Evolutionary conservation across 2,797 vertebrate species (phyloP), one percentile per base, ranked within the genome.

Genomic region (Denticeps clupeoides): DNA sequence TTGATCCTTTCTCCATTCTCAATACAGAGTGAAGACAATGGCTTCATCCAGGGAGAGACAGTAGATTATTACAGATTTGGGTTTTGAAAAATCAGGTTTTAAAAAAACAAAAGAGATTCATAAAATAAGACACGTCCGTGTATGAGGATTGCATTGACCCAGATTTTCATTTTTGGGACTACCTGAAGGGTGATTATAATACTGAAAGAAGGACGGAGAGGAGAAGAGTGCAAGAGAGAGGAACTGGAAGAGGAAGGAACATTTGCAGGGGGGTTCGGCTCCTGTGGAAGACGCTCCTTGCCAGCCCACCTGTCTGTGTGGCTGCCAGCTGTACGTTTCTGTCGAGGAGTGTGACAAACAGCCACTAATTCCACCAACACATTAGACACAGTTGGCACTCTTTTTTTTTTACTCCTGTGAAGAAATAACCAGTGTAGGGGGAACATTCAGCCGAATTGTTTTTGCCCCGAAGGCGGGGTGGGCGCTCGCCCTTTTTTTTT

Each of bases 281-380:
- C 55, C 58, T 56, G 62, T 59, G 56, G 59, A 62, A 45, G 42
- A 43, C 59, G 48, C 29, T 53, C 26, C 45, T 47, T 62, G 65
- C 62, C 65, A 68, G 59, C 53, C 65, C 65, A 68, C 65, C 65
- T 68, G 65, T 64, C 65, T 68, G 56, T 54, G 61, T 32, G 48
- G 45, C 47, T 68, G 62, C 65, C 65, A 68, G 59, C 53, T 61
- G 47, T 56, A 57, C 51, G 41, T 53, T 62, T 62, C 46, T 58
- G 48, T 58, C 52, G 57, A 67, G 58, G 58, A 64, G 53, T 51
- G 61, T 59, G 52, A 55, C 59, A 54, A 62, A 53, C 38, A 31
- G 42, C 32, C 51, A 38, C 23, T 45, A 56, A 58, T 64, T 67
- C 65, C 58, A 64, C 54, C 56, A 68, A 54, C 58, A 62, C 62